A percentile compares a stretch with the other conserved stretches of the same genome.
Conservation (phyloP, 1,140 invertebrate genomes). For the Contarinia nasturtii region DNA sequence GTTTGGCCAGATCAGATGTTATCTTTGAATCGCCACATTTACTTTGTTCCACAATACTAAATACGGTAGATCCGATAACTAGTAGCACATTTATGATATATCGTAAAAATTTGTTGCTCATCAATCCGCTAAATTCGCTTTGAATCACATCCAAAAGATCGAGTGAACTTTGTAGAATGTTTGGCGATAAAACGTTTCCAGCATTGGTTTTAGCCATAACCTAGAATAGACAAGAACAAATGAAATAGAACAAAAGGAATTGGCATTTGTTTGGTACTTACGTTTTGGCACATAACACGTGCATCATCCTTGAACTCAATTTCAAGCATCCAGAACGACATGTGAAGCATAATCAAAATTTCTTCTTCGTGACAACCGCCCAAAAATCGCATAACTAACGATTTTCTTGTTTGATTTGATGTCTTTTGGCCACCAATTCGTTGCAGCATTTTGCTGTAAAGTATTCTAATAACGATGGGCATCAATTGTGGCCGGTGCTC, state of each 20-base stretch:
- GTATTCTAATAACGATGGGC: constrained; percentile 63
- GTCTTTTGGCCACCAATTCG: constrained; percentile 52
- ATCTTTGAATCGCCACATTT: constrained; percentile 30
- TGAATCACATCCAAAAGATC: constrained; percentile 61
- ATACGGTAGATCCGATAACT: constrained; percentile 41
- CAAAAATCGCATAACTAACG: constrained; percentile 65
- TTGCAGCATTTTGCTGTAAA: constrained; percentile 80
- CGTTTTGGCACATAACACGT: neutral
- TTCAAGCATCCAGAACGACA: constrained; percentile 60
- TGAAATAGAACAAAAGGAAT: no score
- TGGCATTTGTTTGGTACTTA: neutral
- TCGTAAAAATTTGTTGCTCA: constrained; percentile 41
- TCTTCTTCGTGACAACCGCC: constrained; percentile 61
- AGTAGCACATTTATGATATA: constrained; percentile 53
- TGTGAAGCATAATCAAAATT: constrained; percentile 56
- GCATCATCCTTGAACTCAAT: constrained; percentile 34
- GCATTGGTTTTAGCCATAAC: constrained; percentile 16
- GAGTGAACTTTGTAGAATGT: constrained; percentile 50
- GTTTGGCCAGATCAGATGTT: constrained; percentile 31
- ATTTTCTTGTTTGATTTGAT: constrained; percentile 44
- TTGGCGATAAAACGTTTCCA: constrained; percentile 30
- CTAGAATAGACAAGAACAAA: neutral
- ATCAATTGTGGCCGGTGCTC: constrained; percentile 59
- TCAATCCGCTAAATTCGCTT: constrained; percentile 66
- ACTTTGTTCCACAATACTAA: constrained; percentile 32